Evolutionary conservation across 2,113 vertebrate genomes (phyloP), one percentile per base, ranked within the genome.

Genomic region (Seriola quinqueradiata): DNA sequence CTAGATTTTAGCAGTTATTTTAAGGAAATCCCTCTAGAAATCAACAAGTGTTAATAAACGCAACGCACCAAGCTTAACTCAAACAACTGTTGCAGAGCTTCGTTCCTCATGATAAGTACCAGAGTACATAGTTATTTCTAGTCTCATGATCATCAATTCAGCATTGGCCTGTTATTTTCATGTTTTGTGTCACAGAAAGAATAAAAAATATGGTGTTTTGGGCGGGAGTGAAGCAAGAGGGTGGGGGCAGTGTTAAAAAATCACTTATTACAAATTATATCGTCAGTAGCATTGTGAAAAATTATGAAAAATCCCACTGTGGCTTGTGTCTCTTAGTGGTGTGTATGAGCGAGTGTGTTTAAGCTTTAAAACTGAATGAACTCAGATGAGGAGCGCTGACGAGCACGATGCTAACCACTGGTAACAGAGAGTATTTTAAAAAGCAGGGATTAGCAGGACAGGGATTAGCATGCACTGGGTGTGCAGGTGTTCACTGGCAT

Each of bases 401-500:
- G 17, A 78, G 55, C 52, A 54, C 59, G 48, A 72, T 13, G 34
- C 44, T 38, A 16, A 36, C 3, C 3, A 19, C 42, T 32, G 34
- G 1, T 44, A 60, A 60, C 25, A 5, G 42, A 12, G 38, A 61
- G 77, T 9, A 4, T 54, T 54, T 84, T 73, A 44, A 80, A 74
- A 79, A 86, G 57, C 66, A 66, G 79, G 86, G 84, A 81, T 88
- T 70, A 89, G 84, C 79, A 70, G 68, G 52, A 59, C 5, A 9
- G 79, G 82, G 82, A 81, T 85, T 74, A 81, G 70, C 82, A 64
- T 79, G 73, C 55, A 23, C 58, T 21, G 77, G 63, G 34, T 74
- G 70, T 85, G 75, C 77, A 83, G 82, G 70, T 61, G 68, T 79
- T 88, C 77, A 70, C 75, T 34, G 48, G 19, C 86, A 85, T 84